Evolutionary conservation across 2,797 vertebrate species (phyloP), one percentile per base, ranked within the genome.

Genomic region (Clarias laeviceps): DNA sequence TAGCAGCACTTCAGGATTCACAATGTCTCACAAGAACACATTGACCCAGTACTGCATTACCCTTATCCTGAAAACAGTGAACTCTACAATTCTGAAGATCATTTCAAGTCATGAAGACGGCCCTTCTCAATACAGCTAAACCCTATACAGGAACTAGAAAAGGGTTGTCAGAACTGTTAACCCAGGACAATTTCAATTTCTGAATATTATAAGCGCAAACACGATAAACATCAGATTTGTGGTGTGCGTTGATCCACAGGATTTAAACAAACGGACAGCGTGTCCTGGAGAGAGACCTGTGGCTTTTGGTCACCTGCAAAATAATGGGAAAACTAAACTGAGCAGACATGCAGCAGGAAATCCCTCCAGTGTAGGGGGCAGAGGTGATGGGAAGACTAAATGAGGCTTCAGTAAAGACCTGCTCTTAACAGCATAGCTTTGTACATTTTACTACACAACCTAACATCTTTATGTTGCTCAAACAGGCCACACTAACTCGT

Each of bases 281-380:
- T 34, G n/a, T n/a, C 77, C 68, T 50, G 82, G 69, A 54, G 73
- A 80, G 20, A 20, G 27, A 76, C 50, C 27, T 56, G 77, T 57
- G 45, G 32, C 50, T 76, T 81, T 64, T 76, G 22, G 77, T 72
- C 86, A 66, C 29, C 24, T 54, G 17, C 9, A 73, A 81, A 84
- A 72, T 77, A 84, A 86, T 74, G 72, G 61, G 81, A 50, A 82
- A 77, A 78, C 84, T 84, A 82, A 89, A 85, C 78, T 34, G 70
- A 84, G 62, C 50, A 76, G 86, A 84, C 82, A 84, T 77, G 78
- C 32, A 73, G 61, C 82, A 87, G 86, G 86, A 89, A 86, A 87
- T 82, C 78, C 77, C 84, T 80, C 73, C 69, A 37, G 62, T 62
- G 70, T 54, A 76, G 62, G 84, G 86, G 66, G 82, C 72, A 87